Evolutionary conservation across 2,797 vertebrate genomes (phyloP), one percentile per base, ranked within the genome.

Genomic region (Sphenopsis melanotis): DNA sequence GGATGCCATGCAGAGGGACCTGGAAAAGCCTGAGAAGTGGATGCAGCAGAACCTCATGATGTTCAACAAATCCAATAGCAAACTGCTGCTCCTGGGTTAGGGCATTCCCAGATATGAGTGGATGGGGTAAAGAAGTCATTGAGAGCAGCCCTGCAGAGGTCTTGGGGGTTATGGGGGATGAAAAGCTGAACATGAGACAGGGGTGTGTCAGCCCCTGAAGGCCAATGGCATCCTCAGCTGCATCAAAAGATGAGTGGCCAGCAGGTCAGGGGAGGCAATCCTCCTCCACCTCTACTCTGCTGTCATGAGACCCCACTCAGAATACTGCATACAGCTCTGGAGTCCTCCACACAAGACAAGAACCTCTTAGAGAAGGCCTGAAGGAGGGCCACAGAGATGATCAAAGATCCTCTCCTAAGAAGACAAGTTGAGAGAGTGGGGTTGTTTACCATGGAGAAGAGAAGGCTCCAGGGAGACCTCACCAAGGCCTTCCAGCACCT

Each of bases 21-120:
- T 37, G 49, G 63, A 63, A 30, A 69, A 76, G 36, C 29, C 4
- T n/a, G 78, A 55, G 27, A 69, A 61, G 12, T 12, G 23, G 15
- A 34, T 2, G 1, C 27, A 37, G 0, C 0, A 63, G 36, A 82
- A 44, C 37, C 17, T 37, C 20, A 19, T 15, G 23, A 26, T 30
- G 17, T 44, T 63, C 49, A 76, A 56, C 14, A 83, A 56, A 36
- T 56, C 27, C 42, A 69, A 76, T 10, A 8, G 36, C 42, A 50
- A 69, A 37, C 42, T n/a, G 70, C 56, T 76, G 49, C 32, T 42
- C 24, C 16, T 76, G n/a, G 11, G 20, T 26, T 22, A 14, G 10
- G 17, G 24, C 12, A 76, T 50, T 17, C 11, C n/a, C 56, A 82
- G 49, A 37, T 15, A 44, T 1, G 17, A 37, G 36, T 15, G 44